phyloP scores from a whole-genome alignment of 2,797 vertebrate genomes.

The Falco novaeseelandiae region DNA sequence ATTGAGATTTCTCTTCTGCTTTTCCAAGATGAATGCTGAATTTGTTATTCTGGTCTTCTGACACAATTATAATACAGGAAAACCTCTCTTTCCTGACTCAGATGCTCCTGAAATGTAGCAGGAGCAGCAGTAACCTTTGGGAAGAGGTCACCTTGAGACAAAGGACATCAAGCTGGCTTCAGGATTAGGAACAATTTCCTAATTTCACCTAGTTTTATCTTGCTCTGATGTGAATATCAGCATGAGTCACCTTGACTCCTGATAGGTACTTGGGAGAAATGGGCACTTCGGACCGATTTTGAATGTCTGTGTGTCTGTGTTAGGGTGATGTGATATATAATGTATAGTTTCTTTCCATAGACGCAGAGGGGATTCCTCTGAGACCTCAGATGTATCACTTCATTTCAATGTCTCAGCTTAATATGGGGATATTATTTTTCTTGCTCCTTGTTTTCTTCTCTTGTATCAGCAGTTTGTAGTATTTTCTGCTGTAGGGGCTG shows the following conservation, averaged over 20 bases:
- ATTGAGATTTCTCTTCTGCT: not conserved
- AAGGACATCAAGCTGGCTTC: not conserved
- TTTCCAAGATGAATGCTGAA: not conserved
- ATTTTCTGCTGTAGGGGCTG: not conserved
- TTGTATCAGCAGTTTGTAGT: not conserved
- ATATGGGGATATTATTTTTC: not conserved
- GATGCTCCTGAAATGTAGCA: not conserved
- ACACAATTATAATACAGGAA: not conserved
- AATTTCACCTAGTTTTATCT: not conserved
- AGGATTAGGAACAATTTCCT: not conserved
- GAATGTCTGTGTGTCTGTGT: not conserved
- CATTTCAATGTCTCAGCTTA: not conserved
- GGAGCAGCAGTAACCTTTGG: not conserved
- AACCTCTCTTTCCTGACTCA: not conserved
- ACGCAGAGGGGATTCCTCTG: not conserved
- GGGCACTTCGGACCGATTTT: not conserved
- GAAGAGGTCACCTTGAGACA: not conserved
- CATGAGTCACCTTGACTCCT: not conserved
- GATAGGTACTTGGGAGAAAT: not conserved
- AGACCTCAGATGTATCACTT: not conserved
- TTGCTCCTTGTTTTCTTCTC: not conserved
- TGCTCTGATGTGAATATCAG: not conserved
- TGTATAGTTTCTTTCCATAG: not conserved
- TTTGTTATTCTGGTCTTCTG: not conserved
- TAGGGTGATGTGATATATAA: not conserved